phyloP scores from a whole-genome alignment of 35 echinoderm and acorn worm species.

The Heliocidaris erythrogramma region DNA sequence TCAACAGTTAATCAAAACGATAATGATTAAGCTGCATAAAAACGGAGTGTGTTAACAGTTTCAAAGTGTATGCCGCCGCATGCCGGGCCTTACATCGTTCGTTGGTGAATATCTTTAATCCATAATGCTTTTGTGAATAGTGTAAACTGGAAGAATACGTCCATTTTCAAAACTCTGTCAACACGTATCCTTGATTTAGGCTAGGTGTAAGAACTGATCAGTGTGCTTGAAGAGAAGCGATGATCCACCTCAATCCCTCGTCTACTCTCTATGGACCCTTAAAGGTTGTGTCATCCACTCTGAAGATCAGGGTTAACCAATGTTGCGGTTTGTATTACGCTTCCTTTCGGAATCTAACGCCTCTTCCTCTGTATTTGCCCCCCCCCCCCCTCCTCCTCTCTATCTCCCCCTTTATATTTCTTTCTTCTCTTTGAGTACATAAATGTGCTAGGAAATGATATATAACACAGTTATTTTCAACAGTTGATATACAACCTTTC shows the following conservation, averaged over 20 bases:
- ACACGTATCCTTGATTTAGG: background rate
- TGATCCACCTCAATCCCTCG: background rate
- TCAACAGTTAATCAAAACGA: too few species aligned
- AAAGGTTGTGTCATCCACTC: background rate
- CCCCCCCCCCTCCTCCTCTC: too few species aligned
- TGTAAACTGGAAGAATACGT: too few species aligned
- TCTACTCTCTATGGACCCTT: background rate
- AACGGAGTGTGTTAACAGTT: too few species aligned
- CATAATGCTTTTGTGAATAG: too few species aligned
- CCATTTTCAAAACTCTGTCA: background rate
- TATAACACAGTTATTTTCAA: background rate
- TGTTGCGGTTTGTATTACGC: conserved; percentile 1
- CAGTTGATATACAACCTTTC: too few species aligned
- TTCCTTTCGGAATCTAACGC: background rate
- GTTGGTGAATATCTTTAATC: too few species aligned
- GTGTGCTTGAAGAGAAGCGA: background rate
- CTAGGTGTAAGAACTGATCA: background rate
- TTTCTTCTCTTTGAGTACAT: background rate
- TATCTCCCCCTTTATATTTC: background rate
- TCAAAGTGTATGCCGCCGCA: too few species aligned
- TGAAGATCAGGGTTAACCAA: background rate
- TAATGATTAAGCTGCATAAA: too few species aligned
- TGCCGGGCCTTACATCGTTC: too few species aligned
- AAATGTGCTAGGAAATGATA: background rate
- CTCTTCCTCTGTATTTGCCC: background rate